Evolutionary conservation across 2,113 vertebrate genomes (phyloP).

Genomic region (Bos taurus): DNA sequence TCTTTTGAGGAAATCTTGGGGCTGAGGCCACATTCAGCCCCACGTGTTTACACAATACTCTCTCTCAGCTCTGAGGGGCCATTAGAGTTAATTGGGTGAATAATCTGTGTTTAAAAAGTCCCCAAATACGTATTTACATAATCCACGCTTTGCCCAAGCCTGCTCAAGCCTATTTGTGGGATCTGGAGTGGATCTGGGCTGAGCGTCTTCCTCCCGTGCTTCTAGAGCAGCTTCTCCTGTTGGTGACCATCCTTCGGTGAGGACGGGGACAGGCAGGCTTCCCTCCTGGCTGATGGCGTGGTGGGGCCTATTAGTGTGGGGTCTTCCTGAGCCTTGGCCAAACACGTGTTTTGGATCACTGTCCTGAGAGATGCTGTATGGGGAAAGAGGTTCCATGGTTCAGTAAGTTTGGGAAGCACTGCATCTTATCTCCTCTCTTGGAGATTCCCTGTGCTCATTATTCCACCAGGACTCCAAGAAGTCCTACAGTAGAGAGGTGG

Average conservation of each 20-base stretch:
- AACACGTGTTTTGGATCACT: fast-evolving
- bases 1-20: slow-evolving; percentile 68
- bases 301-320: not conserved
- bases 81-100: slow-evolving; percentile 73
- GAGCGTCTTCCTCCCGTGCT: not conserved
- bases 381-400: not conserved
- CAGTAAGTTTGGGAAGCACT: not conserved
- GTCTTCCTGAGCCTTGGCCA: not conserved
- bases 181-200: not conserved
- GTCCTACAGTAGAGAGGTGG: not conserved
- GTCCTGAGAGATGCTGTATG: not conserved
- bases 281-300: not conserved
- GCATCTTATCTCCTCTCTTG: not conserved
- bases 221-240: not conserved
- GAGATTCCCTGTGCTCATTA: not conserved
- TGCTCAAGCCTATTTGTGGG: not conserved
- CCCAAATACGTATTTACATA: slow-evolving; percentile 73
- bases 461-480: not conserved
- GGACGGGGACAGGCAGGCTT: not conserved
- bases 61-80: slow-evolving; percentile 71
- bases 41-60: slow-evolving; percentile 72
- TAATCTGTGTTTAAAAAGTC: slow-evolving; percentile 78
- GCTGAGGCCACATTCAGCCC: slow-evolving; percentile 44
- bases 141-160: slow-evolving; percentile 66
- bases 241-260: not conserved